Base-by-base conservation (phyloP, 1,140 invertebrate species). In the Wasmannia auropunctata region DNA sequence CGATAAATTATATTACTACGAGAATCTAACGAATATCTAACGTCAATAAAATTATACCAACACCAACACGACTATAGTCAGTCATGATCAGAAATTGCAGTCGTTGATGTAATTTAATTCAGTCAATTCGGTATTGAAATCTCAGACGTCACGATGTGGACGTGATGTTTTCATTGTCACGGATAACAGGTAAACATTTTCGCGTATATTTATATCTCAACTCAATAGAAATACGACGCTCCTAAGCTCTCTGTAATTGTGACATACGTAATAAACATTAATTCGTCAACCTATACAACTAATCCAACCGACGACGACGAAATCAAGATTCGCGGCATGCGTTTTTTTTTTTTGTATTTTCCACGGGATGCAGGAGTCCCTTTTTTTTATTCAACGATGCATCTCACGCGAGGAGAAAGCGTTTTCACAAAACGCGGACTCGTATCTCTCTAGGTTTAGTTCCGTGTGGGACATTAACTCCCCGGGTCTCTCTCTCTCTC, bases 401-500 rank as follows among this genome's bases (percentile, higher is more conserved):
- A 86, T 79, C 74, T 83, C 60, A 69, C 77, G 22, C 63, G 58
- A 70, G 40, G 28, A 76, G 60, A 85, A 83, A 69, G 77, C 63
- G 77, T 51, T 80, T 80, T 22, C 84, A 88, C 62, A 80, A 88
- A 90, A 86, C 80, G 65, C 46, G 83, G 81, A 87, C 75, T 81
- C 74, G 65, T 88, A 87, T 88, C 83, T 83, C 85, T 88, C 88
- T 85, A 76, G 84, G 46, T 72, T 84, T 76, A 74, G 79, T 79
- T 75, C 80, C 77, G 86, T 79, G 83, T 88, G 81, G 87, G 77
- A 91, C 88, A 90, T 88, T 89, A 83, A 85, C 83, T 77, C 86
- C 56, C 86, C 46, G 84, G 69, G 79, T 70, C 85, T 90, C 40
- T 74, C 80, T 60, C n/a, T 84, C 54, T 56, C 63, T 40, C 37